These are phyloP conservation scores for Drosophila sechellia DNA, from an alignment of 1,140 invertebrate genomes.

Conservation along the genomic window DNA sequence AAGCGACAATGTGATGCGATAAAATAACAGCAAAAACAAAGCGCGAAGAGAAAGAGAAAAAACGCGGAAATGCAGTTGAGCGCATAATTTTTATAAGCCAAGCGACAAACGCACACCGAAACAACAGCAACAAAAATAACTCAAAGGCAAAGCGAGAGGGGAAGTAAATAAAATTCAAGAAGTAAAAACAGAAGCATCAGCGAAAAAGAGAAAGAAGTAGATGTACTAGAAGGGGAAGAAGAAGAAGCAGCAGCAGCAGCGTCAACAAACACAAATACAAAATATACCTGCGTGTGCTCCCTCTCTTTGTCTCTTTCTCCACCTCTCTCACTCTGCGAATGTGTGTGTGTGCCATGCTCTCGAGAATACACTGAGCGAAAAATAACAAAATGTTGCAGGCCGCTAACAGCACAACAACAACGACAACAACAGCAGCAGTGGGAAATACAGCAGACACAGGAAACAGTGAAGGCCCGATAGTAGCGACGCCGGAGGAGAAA, in stretches of 20 bases:
- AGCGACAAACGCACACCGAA: slow-evolving; percentile 60
- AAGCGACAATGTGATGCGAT: slow-evolving; percentile 65
- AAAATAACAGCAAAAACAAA: slow-evolving; percentile 47
- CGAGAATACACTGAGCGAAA: slow-evolving; percentile 30
- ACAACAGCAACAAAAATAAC: not conserved
- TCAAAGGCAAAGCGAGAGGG: slow-evolving; percentile 14
- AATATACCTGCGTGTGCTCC: slow-evolving; percentile 6
- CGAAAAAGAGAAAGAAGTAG: slow-evolving; percentile 15
- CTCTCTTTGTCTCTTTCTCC: not conserved
- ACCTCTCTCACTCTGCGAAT: not conserved
- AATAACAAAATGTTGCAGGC: slow-evolving; percentile 76
- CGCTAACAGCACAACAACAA: slow-evolving; percentile 57
- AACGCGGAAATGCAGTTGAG: slow-evolving; percentile 81
- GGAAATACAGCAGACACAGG: slow-evolving; percentile 29
- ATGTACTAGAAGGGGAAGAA: slow-evolving; percentile 4
- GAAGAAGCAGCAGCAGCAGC: slow-evolving; percentile 45
- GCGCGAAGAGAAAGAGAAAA: slow-evolving; percentile 45
- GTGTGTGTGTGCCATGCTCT: slow-evolving; percentile 34
- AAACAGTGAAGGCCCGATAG: slow-evolving; percentile 42
- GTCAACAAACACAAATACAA: slow-evolving; percentile 48
- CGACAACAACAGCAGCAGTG: slow-evolving; percentile 24
- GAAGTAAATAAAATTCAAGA: slow-evolving; percentile 56
- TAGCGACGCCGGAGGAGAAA: slow-evolving; percentile 71
- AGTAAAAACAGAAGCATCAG: slow-evolving; percentile 49
- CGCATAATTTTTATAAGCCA: slow-evolving; percentile 78